Conservation (phyloP, 2,113 vertebrate species). For the Cyphomyrus plagiostoma region DNA sequence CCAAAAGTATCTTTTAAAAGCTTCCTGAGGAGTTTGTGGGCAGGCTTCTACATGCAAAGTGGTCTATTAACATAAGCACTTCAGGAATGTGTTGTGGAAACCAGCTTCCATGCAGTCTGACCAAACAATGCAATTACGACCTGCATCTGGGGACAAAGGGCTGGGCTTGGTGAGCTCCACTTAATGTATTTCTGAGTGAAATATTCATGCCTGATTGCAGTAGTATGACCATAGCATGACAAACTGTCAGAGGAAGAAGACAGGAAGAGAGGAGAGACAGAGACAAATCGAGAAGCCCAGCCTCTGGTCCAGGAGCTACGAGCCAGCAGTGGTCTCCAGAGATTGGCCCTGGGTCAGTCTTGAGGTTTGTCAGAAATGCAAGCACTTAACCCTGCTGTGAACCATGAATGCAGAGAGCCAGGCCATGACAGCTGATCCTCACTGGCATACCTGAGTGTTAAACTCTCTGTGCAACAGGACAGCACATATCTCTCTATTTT, state of each 20-base stretch:
- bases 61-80: neutral
- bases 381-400: slow-evolving; percentile 35
- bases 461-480: neutral
- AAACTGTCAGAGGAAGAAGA: neutral
- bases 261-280: neutral
- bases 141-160: neutral
- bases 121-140: neutral
- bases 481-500: neutral
- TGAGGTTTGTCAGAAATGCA: slow-evolving; percentile 40
- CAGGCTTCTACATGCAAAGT: neutral
- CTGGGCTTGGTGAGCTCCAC: neutral
- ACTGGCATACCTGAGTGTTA: neutral
- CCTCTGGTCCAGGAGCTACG: neutral
- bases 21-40: neutral
- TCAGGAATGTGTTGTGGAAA: neutral
- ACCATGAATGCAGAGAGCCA: slow-evolving; percentile 26
- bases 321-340: neutral
- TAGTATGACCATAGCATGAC: neutral
- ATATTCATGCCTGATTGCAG: neutral
- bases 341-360: slow-evolving; percentile 40
- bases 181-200: neutral
- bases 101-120: neutral
- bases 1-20: neutral
- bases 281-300: neutral
- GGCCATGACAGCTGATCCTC: neutral